Conservation (phyloP, 2,888 invertebrate species). For the Erebia epiphron region DNA sequence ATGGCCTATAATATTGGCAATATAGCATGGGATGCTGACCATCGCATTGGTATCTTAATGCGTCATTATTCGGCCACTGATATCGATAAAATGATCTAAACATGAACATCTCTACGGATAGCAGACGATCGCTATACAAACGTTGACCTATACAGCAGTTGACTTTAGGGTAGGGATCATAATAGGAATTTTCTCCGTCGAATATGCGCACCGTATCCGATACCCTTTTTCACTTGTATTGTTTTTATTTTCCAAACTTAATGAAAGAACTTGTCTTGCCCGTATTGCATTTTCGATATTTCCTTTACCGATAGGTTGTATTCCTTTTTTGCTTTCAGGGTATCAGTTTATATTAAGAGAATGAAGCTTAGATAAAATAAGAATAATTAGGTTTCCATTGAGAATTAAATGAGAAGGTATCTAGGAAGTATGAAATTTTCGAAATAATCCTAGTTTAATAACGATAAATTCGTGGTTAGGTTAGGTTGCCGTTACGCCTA, state of each 20-base stretch:
- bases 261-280: slow-evolving; percentile 79
- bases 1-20: no score
- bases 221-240: slow-evolving; percentile 81
- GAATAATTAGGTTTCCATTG: no score
- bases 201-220: slow-evolving; percentile 74
- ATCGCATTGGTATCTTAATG: neutral
- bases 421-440: no score
- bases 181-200: slow-evolving; percentile 78
- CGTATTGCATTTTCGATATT: slow-evolving; percentile 74
- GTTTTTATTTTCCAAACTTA: slow-evolving; percentile 80
- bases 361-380: neutral
- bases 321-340: slow-evolving; percentile 7
- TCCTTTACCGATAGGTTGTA: slow-evolving; percentile 31
- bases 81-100: slow-evolving; percentile 21
- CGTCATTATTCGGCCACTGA: neutral
- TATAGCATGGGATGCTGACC: no score
- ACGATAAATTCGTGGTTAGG: no score
- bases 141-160: slow-evolving; percentile 66
- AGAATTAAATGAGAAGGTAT: no score
- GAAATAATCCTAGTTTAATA: no score
- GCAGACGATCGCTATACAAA: slow-evolving; percentile 73
- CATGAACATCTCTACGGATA: slow-evolving; percentile 45
- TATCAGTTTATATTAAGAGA: neutral
- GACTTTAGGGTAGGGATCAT: slow-evolving; percentile 79
- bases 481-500: no score